Percentiles rank a stretch among this genome's conserved stretches.
Evolutionary conservation across 2,113 vertebrate genomes (phyloP).

Genomic region (Gallinago media): DNA sequence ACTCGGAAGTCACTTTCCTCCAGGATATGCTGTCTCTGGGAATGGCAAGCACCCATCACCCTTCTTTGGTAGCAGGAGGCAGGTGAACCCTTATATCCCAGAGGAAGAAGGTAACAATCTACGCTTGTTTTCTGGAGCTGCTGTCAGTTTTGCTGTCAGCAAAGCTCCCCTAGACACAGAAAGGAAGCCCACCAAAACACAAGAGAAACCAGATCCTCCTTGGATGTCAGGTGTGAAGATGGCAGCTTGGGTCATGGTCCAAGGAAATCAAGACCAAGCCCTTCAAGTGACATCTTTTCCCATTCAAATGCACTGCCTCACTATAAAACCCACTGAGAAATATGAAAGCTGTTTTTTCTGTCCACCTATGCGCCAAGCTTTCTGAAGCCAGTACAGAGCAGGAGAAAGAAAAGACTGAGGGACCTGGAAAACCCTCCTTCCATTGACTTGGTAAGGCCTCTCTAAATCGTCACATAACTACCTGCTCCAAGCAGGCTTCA

Average conservation of each 20-base stretch:
- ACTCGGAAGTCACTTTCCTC: neutral
- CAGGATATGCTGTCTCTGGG: neutral
- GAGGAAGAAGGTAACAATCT: neutral
- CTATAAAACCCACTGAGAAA: neutral
- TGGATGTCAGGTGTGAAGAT: neutral
- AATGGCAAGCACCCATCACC: neutral
- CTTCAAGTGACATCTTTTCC: neutral
- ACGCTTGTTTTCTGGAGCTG: neutral
- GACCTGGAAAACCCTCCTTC: neutral
- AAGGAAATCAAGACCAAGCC: neutral
- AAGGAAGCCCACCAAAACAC: neutral
- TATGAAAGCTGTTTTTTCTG: neutral
- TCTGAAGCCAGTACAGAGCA: neutral
- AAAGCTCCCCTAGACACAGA: neutral
- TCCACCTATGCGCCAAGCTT: rapidly evolving
- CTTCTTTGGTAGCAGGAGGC: neutral
- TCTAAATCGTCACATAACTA: neutral
- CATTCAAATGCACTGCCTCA: neutral
- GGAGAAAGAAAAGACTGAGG: neutral
- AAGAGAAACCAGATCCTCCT: neutral
- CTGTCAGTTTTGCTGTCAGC: neutral
- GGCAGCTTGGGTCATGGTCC: neutral
- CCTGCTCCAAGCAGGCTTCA: neutral
- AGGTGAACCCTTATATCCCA: neutral
- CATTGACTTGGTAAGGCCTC: neutral